These are phyloP conservation scores for Mus spicilegus DNA, from an alignment of 2,113 vertebrate species.

Conservation along the genomic window DNA sequence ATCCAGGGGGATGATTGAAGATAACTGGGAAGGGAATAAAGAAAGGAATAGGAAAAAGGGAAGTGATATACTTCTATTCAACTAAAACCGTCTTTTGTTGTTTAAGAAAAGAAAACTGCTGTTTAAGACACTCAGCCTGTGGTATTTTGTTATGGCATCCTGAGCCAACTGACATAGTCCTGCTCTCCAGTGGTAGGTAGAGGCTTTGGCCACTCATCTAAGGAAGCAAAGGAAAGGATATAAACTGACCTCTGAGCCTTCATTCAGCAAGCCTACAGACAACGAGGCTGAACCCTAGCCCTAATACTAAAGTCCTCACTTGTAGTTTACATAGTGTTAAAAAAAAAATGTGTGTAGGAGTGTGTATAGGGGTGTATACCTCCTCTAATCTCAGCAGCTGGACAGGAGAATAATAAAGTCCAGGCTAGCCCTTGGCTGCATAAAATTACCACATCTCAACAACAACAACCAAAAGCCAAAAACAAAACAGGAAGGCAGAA, in stretches of 20 bases:
- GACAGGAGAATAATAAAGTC: not conserved
- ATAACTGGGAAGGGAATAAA: not conserved
- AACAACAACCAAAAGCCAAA: not conserved
- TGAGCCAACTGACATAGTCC: not conserved
- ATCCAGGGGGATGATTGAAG: not conserved
- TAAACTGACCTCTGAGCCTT: not conserved
- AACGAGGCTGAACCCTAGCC: not conserved
- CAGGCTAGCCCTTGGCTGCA: not conserved
- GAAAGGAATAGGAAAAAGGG: not conserved
- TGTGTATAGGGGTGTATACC: no score
- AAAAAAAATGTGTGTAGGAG: not conserved
- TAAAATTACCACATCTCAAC: not conserved
- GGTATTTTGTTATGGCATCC: not conserved
- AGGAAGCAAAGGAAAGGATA: not conserved
- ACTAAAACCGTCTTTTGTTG: not conserved
- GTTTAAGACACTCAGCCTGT: not conserved
- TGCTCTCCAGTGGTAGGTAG: not conserved
- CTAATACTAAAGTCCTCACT: not conserved
- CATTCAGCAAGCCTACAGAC: not conserved
- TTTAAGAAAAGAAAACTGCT: not conserved
- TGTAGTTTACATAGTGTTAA: no score
- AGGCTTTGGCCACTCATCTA: not conserved
- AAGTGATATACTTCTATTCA: not conserved
- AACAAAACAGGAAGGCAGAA: not conserved
- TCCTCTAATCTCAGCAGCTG: no score